phyloP scores from a whole-genome alignment of 2,797 vertebrate species.

The Arremon aurantiirostris region DNA sequence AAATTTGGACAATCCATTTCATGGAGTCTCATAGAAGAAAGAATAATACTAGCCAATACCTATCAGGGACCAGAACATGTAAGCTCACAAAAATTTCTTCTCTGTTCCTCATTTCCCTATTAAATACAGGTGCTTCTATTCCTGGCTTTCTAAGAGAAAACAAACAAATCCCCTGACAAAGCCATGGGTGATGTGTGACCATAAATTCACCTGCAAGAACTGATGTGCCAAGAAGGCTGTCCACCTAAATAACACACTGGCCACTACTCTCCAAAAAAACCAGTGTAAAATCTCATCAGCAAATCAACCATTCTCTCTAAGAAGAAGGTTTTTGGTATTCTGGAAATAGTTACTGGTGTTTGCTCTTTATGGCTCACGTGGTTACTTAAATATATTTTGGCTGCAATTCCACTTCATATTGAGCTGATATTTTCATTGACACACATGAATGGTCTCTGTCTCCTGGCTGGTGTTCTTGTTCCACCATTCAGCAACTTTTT shows the following conservation, averaged over 20 bases:
- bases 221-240: not conserved
- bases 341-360: not conserved
- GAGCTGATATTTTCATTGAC: not conserved
- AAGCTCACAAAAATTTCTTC: not conserved
- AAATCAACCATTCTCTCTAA: not conserved
- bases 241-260: not conserved
- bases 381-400: not conserved
- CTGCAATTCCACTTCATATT: not conserved
- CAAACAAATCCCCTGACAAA: not conserved
- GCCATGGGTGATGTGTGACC: not conserved
- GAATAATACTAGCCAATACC: not conserved
- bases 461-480: not conserved
- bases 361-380: not conserved
- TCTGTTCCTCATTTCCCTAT: not conserved
- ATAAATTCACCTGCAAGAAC: not conserved
- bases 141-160: not conserved
- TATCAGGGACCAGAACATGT: not conserved
- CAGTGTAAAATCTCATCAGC: not conserved
- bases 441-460: fast-evolving
- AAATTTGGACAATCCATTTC: not conserved
- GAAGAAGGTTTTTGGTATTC: not conserved
- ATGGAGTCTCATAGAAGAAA: not conserved
- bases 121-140: not conserved
- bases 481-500: not conserved
- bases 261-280: not conserved